A percentile compares a stretch with the other conserved stretches of the same genome.
These are phyloP conservation scores for Apoda limacodes DNA, from an alignment of 2,888 invertebrate genomes.

Conservation along the genomic window DNA sequence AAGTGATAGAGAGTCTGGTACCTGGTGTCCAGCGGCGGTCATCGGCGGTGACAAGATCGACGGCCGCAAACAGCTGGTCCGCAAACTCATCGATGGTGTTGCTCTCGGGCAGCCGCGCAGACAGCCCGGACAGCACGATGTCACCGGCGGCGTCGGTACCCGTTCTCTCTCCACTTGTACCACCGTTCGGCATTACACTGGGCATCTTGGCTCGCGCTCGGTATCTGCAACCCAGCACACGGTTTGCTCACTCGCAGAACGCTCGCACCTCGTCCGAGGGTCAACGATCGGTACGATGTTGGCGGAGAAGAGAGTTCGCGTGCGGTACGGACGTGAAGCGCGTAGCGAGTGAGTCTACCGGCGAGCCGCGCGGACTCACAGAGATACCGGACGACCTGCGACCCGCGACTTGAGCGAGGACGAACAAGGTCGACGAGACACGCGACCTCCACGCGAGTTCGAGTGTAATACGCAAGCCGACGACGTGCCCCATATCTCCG, in stretches of 20 bases:
- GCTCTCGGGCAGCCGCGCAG: constrained; percentile 92
- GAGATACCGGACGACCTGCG: too few species aligned
- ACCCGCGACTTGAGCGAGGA: constrained; percentile 51
- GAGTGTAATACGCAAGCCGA: too few species aligned
- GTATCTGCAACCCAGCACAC: constrained; percentile 3
- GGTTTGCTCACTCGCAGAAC: constrained; percentile 4
- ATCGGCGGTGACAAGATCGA: constrained; percentile 94
- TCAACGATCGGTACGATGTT: constrained; percentile 6
- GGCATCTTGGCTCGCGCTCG: constrained; percentile 34
- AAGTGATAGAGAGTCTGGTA: constrained; percentile 18
- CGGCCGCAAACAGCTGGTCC: constrained; percentile 87
- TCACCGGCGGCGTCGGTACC: constrained; percentile 61
- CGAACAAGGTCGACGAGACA: constrained; percentile 49
- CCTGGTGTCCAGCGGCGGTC: constrained; percentile 88
- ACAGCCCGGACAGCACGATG: constrained; percentile 86
- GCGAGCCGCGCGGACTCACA: constrained; percentile 45
- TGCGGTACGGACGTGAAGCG: constrained; percentile 38
- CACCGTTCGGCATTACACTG: constrained; percentile 43
- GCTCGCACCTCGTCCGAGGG: constrained; percentile 4
- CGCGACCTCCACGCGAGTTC: too few species aligned
- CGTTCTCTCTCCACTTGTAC: constrained; percentile 26
- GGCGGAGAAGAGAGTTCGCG: constrained; percentile 22
- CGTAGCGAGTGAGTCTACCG: constrained; percentile 37
- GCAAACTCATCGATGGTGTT: constrained; percentile 93
- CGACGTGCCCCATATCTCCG: too few species aligned